Conservation (phyloP, 1,140 invertebrate genomes). For the Camponotus vicinus region DNA sequence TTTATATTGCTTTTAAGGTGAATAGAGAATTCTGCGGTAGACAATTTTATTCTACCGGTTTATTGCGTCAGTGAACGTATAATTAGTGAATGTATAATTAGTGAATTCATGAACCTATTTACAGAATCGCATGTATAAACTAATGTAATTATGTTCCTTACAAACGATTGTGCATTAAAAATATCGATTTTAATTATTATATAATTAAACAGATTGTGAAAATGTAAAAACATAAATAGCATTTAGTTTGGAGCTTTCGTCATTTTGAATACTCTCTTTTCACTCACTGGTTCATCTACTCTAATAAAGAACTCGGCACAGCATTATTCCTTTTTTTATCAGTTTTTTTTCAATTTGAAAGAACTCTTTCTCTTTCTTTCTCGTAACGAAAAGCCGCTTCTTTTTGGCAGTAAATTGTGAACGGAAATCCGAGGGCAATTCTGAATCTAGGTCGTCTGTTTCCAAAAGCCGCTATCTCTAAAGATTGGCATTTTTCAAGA, state of each 20-base stretch:
- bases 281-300: not conserved
- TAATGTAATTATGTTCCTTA: not conserved
- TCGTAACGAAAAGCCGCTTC: slow-evolving; percentile 39
- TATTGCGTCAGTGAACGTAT: not conserved
- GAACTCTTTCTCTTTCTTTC: not conserved
- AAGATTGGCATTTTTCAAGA: slow-evolving; percentile 38
- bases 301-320: not conserved
- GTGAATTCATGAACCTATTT: not conserved
- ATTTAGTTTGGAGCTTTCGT: not conserved
- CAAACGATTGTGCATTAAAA: not conserved
- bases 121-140: not conserved
- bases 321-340: slow-evolving; percentile 3
- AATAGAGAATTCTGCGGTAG: not conserved
- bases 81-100: not conserved
- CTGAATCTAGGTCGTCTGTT: slow-evolving; percentile 40
- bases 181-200: not conserved
- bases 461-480: slow-evolving; percentile 28
- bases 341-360: slow-evolving; percentile 29
- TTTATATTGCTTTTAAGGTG: slow-evolving; percentile 1
- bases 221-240: not conserved
- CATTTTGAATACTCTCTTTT: not conserved
- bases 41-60: slow-evolving; percentile 1
- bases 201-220: slow-evolving; percentile 2
- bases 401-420: slow-evolving; percentile 49
- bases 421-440: slow-evolving; percentile 43